phyloP scores from a whole-genome alignment of 2,797 vertebrate genomes.

The Chromobotia macracanthus region DNA sequence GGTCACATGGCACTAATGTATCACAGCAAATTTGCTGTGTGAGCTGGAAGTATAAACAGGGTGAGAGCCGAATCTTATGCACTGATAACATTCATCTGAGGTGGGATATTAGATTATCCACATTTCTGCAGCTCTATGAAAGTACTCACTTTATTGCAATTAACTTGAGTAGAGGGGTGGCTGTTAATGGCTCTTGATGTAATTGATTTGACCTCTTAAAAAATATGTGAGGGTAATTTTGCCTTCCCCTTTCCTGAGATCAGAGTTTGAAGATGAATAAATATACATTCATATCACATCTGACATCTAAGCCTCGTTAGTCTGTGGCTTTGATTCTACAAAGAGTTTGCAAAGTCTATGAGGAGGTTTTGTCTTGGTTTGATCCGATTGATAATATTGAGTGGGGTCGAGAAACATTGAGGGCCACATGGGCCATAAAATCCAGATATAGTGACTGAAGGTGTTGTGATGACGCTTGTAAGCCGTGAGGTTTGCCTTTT shows the following conservation, averaged over 20 bases:
- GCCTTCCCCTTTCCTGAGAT: conserved; percentile 55
- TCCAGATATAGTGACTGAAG: background rate
- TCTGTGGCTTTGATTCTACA: conserved; percentile 57
- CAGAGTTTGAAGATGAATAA: conserved; percentile 52
- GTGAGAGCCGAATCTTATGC: background rate
- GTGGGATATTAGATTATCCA: conserved; percentile 21
- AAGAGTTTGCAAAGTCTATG: conserved; percentile 14
- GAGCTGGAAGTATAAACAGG: conserved; percentile 22
- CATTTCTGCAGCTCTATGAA: conserved; percentile 48
- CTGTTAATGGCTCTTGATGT: conserved; percentile 40
- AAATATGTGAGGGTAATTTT: conserved; percentile 50
- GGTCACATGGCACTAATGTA: background rate
- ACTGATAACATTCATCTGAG: conserved; percentile 48
- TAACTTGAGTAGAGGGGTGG: conserved; percentile 52
- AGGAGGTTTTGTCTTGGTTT: conserved; percentile 10
- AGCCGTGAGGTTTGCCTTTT: conserved; percentile 8
- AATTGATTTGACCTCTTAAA: conserved; percentile 52
- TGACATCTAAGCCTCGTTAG: conserved; percentile 57
- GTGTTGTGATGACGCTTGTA: conserved; percentile 13
- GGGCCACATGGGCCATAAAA: background rate
- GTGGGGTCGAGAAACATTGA: conserved; percentile 21
- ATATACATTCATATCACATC: conserved; percentile 67
- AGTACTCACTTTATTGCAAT: conserved; percentile 42
- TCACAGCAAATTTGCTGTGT: background rate
- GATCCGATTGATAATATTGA: conserved; percentile 23